Evolutionary conservation across 2,888 invertebrate species (phyloP).

Genomic region (Epiblema foenella): DNA sequence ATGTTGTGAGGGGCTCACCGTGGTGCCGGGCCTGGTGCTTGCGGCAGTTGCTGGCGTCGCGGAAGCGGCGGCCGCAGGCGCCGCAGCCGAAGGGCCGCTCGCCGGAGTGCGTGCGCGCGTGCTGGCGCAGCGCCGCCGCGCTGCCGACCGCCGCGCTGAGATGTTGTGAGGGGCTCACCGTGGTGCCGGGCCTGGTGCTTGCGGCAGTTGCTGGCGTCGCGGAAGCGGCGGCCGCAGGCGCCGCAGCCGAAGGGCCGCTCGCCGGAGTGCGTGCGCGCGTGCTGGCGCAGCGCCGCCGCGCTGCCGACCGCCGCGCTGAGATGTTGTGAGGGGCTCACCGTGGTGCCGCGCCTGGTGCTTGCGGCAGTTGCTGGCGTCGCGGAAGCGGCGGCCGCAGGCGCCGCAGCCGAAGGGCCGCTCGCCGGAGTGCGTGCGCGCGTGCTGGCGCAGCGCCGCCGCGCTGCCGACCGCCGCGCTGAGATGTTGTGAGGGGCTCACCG

Average conservation of each 20-base stretch:
- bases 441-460: constrained; percentile 84
- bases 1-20: constrained; percentile 48
- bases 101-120: constrained; percentile 86
- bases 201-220: constrained; percentile 87
- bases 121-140: constrained; percentile 84
- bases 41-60: constrained; percentile 87
- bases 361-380: constrained; percentile 87
- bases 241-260: constrained; percentile 86
- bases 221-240: constrained; percentile 85
- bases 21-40: constrained; percentile 84
- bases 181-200: constrained; percentile 84
- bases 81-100: constrained; percentile 86
- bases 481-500: constrained; percentile 48
- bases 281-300: constrained; percentile 84
- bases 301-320: too few species aligned
- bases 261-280: constrained; percentile 86
- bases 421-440: constrained; percentile 86
- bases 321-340: constrained; percentile 48
- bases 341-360: constrained; percentile 84
- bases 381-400: constrained; percentile 85
- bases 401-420: constrained; percentile 86
- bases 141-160: too few species aligned
- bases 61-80: constrained; percentile 85
- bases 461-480: too few species aligned
- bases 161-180: constrained; percentile 48